These are phyloP conservation scores for Bhutanitis thaidina DNA, from an alignment of 2,888 invertebrate genomes.

Conservation along the genomic window DNA sequence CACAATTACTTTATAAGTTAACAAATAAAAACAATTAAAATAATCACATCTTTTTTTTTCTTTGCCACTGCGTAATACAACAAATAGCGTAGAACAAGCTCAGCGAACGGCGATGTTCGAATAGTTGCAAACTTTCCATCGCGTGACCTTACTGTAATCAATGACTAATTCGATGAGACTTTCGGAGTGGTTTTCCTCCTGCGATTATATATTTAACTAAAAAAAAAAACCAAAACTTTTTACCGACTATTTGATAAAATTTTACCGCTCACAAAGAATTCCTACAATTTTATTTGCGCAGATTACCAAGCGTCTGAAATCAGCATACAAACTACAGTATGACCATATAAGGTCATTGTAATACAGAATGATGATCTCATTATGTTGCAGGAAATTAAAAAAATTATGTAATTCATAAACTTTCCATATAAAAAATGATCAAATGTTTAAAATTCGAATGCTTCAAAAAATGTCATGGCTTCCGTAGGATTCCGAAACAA, in stretches of 20 bases:
- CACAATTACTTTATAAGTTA: no score
- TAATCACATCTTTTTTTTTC: no score
- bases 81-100: no score
- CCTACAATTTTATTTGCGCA: slow-evolving; percentile 24
- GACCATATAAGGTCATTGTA: slow-evolving; percentile 7
- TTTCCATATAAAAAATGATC: no score
- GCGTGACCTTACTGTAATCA: background rate
- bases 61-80: no score
- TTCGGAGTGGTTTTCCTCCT: slow-evolving; percentile 11
- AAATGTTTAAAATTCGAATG: no score
- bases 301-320: slow-evolving; percentile 24
- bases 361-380: slow-evolving; percentile 37
- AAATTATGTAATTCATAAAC: slow-evolving; percentile 17
- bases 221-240: background rate
- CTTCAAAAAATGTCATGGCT: no score
- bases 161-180: slow-evolving; percentile 2
- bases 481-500: no score
- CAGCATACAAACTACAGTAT: slow-evolving; percentile 22
- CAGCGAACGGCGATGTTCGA: no score
- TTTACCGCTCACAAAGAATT: slow-evolving; percentile 27
- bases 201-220: slow-evolving; percentile 5
- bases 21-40: no score
- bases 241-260: background rate
- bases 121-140: slow-evolving; percentile 1
- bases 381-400: slow-evolving; percentile 27